Conservation (phyloP, 2,113 vertebrate genomes). For the Pao palembangensis region DNA sequence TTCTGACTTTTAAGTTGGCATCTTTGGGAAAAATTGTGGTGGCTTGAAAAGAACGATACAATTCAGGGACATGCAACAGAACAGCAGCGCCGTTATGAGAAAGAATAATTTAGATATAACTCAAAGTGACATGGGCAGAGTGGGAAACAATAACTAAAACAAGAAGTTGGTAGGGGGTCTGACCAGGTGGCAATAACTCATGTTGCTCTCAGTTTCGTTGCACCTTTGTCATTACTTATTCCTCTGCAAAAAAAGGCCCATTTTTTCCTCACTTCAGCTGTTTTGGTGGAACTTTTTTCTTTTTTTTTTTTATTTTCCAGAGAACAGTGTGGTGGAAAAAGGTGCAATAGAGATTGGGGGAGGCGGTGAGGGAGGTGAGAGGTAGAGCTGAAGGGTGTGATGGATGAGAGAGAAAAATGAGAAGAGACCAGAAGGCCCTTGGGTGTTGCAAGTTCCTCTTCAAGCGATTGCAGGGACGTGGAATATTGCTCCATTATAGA, state of each 20-base stretch:
- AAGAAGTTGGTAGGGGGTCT: slow-evolving; percentile 13
- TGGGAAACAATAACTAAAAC: slow-evolving; percentile 9
- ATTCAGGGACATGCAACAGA: slow-evolving; percentile 18
- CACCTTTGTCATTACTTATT: slow-evolving; percentile 32
- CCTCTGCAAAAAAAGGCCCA: neutral
- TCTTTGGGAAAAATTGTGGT: slow-evolving; percentile 11
- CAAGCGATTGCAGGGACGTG: slow-evolving; percentile 37
- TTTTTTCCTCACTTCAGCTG: slow-evolving; percentile 25
- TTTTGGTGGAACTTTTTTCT: slow-evolving; percentile 20
- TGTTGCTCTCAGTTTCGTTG: slow-evolving; percentile 11
- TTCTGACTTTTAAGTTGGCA: slow-evolving; percentile 21
- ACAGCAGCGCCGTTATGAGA: slow-evolving; percentile 20
- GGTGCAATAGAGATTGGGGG: slow-evolving; percentile 32
- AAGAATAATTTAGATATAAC: slow-evolving; percentile 12
- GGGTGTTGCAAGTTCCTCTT: slow-evolving; percentile 47
- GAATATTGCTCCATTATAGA: slow-evolving; percentile 40
- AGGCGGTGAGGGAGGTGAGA: slow-evolving; percentile 44
- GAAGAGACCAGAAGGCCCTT: slow-evolving; percentile 62
- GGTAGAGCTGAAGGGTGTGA: slow-evolving; percentile 55
- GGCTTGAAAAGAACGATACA: slow-evolving; percentile 33
- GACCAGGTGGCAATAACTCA: neutral
- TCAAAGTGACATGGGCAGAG: slow-evolving; percentile 18
- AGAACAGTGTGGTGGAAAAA: slow-evolving; percentile 38
- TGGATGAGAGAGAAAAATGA: slow-evolving; percentile 53
- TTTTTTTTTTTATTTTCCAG: neutral